Evolutionary conservation across 1,140 invertebrate genomes (phyloP), one percentile per base, ranked within the genome.

Genomic region (Drosophila sp.): DNA sequence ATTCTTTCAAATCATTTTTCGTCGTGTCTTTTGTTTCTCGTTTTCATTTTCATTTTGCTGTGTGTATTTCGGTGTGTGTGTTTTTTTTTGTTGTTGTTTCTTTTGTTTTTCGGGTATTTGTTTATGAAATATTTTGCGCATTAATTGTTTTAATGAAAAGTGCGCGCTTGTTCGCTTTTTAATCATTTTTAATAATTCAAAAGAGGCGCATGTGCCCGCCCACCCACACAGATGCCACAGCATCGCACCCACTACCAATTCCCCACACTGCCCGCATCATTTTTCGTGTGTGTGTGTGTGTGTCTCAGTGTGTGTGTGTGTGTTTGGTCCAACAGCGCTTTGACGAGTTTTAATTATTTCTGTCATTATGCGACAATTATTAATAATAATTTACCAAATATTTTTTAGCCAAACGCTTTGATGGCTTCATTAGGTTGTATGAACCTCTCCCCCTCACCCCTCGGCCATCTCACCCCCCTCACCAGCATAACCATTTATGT

Each of bases 91-190:
- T 58, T 58, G 56, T 58, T 23, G 17, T 17, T 38, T 8, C 30
- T 58, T 58, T 38, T 58, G 60, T 61, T 41, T 44, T 44, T 27
- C 4, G 25, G 11, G 33, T 33, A 17, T 61, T 61, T 44, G 35
- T 61, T 29, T n/a, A 61, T 61, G 7, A 50, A 41, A 50, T 47
- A 47, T 63, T 63, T 70, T 47, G 76, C 67, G 70, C 50, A 67
- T 70, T 66, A 75, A 78, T 78, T 78, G 72, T 61, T 75, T 78
- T 78, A 75, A 78, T 78, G 72, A 67, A 78, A 71, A 70, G 76
- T 64, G 72, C 67, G 67, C 35, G 25, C 30, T 35, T 33, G n/a
- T 73, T 71, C 62, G 75, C 58, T 17, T 77, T 74, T 74, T 66
- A 44, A 78, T 70, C 62, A 75, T 69, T 78, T 70, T 71, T 47